Base-by-base conservation (phyloP, 2,888 invertebrate species). In the Caenorhabditis becei region DNA sequence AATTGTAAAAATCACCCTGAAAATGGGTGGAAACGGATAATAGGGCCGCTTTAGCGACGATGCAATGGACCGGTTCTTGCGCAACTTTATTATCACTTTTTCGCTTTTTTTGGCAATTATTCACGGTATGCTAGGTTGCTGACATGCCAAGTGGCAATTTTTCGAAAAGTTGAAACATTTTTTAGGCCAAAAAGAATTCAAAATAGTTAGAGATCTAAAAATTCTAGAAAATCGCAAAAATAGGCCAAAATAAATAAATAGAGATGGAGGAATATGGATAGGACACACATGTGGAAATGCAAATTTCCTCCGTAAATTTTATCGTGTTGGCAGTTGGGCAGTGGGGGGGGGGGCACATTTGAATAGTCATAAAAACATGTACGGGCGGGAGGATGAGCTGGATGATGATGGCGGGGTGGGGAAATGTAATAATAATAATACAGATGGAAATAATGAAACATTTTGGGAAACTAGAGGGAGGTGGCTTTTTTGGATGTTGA, bases 101-200 rank as follows among this genome's bases (percentile, higher is more conserved):
- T n/a, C n/a, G n/a, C n/a, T n/a, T n/a, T n/a, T n/a, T n/a, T n/a
- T n/a, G n/a, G n/a, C n/a, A n/a, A n/a, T n/a, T n/a, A n/a, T n/a
- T n/a, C n/a, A n/a, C n/a, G n/a, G n/a, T n/a, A n/a, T n/a, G 53
- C 53, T 54, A 54, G 54, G 18, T 54, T 7, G n/a, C 5, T 32
- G 32, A 32, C 4, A 32, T 4, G 10, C 10, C 5, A 32, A 10
- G 32, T 32, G 32, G 32, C 32, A 7, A 32, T 32, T 32, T 32
- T 32, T 32, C 10, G 32, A 32, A 32, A 32, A 7, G 32, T 32
- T 32, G 32, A 32, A 32, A 32, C 10, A 11, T 41, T 41, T 41
- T 41, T 14, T 41, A 11, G 41, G 10, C 14, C 41, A 14, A 32
- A 10, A 32, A 10, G 10, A 32, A 32, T 32, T 32, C 32, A 32